Conservation (phyloP, 2,797 vertebrate species). For the Muscicapa striata region DNA sequence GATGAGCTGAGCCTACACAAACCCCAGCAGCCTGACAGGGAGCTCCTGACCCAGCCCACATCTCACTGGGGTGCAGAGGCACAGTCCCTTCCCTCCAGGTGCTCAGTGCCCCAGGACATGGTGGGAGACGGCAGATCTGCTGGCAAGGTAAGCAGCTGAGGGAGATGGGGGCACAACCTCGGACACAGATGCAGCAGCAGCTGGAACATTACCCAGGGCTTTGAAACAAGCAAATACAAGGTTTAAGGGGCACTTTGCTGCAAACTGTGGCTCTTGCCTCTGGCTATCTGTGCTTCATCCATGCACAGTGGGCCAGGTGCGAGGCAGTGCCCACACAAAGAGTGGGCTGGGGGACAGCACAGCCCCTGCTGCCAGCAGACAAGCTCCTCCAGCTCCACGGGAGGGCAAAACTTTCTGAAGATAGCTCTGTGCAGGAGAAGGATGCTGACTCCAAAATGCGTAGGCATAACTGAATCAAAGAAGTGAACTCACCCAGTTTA, state of each 20-base stretch:
- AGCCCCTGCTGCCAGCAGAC: neutral
- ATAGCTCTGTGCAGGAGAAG: neutral
- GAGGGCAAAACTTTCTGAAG: neutral
- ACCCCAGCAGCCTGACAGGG: neutral
- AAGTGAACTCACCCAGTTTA: slow-evolving; percentile 37
- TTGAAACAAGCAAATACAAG: neutral
- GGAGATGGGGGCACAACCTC: neutral
- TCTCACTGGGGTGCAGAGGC: neutral
- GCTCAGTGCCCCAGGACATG: neutral
- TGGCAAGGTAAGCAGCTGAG: neutral
- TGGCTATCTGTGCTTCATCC: neutral
- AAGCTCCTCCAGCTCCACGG: neutral
- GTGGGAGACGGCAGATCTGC: neutral
- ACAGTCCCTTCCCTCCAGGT: neutral
- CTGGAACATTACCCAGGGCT: neutral
- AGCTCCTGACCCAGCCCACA: neutral
- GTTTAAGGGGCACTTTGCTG: neutral
- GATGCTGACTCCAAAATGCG: neutral
- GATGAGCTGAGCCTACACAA: neutral
- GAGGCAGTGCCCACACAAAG: rapidly evolving
- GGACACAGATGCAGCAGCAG: neutral
- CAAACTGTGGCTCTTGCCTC: neutral
- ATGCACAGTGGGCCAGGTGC: no score
- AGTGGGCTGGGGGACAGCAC: rapidly evolving
- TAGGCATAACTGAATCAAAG: slow-evolving; percentile 47